Evolutionary conservation across 2,888 invertebrate species (phyloP).

Genomic region (Nephrotoma appendiculata): DNA sequence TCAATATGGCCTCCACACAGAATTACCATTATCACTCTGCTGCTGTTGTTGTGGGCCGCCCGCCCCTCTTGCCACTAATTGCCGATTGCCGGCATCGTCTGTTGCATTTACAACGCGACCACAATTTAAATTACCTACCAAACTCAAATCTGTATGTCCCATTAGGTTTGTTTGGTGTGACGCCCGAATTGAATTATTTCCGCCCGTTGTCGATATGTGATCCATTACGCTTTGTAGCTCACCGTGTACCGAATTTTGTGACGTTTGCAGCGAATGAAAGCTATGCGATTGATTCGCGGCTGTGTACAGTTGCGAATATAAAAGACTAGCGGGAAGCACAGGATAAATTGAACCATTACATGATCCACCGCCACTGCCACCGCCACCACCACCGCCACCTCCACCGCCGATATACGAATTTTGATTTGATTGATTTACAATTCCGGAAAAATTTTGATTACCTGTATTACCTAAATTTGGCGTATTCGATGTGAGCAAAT

Average conservation of each 20-base stretch:
- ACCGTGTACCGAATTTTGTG: slow-evolving; percentile 42
- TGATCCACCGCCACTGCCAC: not conserved
- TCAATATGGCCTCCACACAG: slow-evolving; percentile 67
- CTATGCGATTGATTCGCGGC: slow-evolving; percentile 62
- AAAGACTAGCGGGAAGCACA: slow-evolving; percentile 63
- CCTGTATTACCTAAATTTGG: slow-evolving; percentile 38
- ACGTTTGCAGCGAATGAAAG: slow-evolving; percentile 48
- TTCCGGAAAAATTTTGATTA: slow-evolving; percentile 36
- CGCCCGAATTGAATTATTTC: slow-evolving; percentile 23
- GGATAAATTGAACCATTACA: slow-evolving; percentile 62
- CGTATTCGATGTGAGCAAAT: slow-evolving; percentile 49
- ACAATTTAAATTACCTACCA: slow-evolving; percentile 29
- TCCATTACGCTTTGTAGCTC: slow-evolving; percentile 64
- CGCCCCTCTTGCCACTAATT: slow-evolving; percentile 12
- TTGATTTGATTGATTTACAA: slow-evolving; percentile 34
- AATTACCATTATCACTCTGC: slow-evolving; percentile 38
- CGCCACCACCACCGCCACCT: slow-evolving; percentile 39
- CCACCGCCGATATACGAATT: not conserved
- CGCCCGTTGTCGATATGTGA: slow-evolving; percentile 50
- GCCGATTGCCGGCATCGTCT: slow-evolving; percentile 29
- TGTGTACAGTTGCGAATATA: slow-evolving; percentile 73
- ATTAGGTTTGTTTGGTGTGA: slow-evolving; percentile 35
- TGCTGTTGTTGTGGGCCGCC: slow-evolving; percentile 6
- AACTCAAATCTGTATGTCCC: slow-evolving; percentile 29
- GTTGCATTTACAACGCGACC: slow-evolving; percentile 21